Evolutionary conservation across 2,797 vertebrate species (phyloP), one percentile per base, ranked within the genome.

Genomic region (Sphaeramia orbicularis): DNA sequence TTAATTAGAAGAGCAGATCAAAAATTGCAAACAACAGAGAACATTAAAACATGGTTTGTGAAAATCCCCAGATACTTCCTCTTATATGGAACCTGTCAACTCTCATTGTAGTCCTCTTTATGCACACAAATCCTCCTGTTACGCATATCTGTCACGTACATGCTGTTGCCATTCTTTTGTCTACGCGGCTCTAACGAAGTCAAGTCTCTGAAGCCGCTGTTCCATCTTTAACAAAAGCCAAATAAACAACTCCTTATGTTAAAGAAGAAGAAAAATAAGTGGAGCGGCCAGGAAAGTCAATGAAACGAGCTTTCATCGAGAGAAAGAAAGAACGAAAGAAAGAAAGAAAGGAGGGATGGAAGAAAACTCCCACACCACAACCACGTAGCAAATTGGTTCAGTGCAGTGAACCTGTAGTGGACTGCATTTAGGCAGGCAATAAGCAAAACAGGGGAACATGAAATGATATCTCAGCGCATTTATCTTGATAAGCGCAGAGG

Each of bases 401-500:
- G 81, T 83, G 80, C 77, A 83, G 85, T 76, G 73, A 90, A 88
- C 80, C 85, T 84, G 21, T 21, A 24, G 81, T 73, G 56, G 56
- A 83, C 60, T 60, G 52, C 62, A 76, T 87, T 90, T 86, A 61
- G 72, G 69, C 71, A 81, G 77, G 56, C 80, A 84, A 77, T 80
- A 78, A 81, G 74, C 59, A 79, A 85, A 79, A 81, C 19, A 56
- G 65, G 74, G 73, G 72, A 81, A 84, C 81, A 86, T 88, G 73
- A 88, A 89, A 89, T 90, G 84, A 89, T 89, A 89, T 91, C 84
- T 79, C 83, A 87, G 86, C 43, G 64, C 78, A 87, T 92, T 86
- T 72, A 90, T 89, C 89, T 91, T 83, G 87, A 91, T 91, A 92
- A 89, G 87, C 80, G 74, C 74, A 62, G 74, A 88, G 85, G 89